Evolutionary conservation across 2,888 invertebrate species (phyloP).

Genomic region (Hybos culiciformis): DNA sequence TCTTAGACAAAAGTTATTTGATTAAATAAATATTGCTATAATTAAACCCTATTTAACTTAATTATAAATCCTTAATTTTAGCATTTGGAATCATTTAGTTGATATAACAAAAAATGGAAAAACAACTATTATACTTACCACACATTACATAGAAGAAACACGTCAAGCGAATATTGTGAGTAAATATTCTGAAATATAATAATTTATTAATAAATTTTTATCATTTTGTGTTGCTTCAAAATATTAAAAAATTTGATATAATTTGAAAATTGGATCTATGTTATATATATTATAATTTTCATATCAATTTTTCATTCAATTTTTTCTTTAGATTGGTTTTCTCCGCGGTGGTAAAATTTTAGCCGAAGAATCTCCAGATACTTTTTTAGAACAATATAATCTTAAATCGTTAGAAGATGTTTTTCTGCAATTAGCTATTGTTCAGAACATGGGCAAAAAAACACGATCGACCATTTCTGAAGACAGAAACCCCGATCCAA

Average conservation of each 20-base stretch:
- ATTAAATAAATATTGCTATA: background rate
- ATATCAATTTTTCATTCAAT: no score
- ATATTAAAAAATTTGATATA: slow-evolving; percentile 11
- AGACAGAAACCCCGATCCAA: slow-evolving; percentile 51
- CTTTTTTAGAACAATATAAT: slow-evolving; percentile 54
- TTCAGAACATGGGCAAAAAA: slow-evolving; percentile 70
- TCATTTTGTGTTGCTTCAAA: background rate
- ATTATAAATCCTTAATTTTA: slow-evolving; percentile 27
- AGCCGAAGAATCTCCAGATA: slow-evolving; percentile 70
- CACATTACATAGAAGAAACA: slow-evolving; percentile 79
- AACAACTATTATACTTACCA: slow-evolving; percentile 73
- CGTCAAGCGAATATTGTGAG: slow-evolving; percentile 67
- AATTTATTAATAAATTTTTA: background rate
- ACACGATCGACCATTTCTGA: slow-evolving; percentile 67
- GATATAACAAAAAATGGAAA: slow-evolving; percentile 59
- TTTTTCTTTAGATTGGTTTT: slow-evolving; percentile 51
- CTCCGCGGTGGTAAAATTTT: slow-evolving; percentile 72
- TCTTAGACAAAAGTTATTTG: slow-evolving; percentile 54
- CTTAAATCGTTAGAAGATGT: slow-evolving; percentile 66
- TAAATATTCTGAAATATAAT: slow-evolving; percentile 14
- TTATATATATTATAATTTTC: no score
- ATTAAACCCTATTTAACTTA: background rate
- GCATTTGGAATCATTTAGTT: slow-evolving; percentile 75
- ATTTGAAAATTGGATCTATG: background rate
- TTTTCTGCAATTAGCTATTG: slow-evolving; percentile 63